Conservation (phyloP, 1,140 invertebrate species). For the Reticulitermes speratus region DNA sequence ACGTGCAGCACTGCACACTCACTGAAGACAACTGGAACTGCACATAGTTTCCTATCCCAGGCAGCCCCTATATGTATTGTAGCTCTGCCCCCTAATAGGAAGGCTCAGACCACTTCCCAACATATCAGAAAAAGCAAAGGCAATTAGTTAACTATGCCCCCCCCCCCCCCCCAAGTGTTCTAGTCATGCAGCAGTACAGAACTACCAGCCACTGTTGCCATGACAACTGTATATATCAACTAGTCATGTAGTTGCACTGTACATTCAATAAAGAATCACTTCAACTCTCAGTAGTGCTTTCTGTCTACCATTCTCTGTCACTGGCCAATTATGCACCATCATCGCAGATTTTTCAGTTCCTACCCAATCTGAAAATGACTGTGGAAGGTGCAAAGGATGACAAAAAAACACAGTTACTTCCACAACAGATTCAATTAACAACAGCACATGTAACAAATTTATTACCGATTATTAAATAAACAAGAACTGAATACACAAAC, state of each 20-base stretch:
- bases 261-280: background rate
- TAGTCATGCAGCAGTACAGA: background rate
- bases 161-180: background rate
- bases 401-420: too few species aligned
- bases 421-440: too few species aligned
- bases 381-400: too few species aligned
- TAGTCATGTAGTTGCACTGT: background rate
- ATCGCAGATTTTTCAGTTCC: too few species aligned
- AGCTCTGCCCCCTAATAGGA: slow-evolving; percentile 21
- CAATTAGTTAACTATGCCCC: background rate
- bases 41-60: slow-evolving; percentile 25
- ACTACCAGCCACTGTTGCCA: background rate
- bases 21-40: slow-evolving; percentile 25
- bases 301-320: too few species aligned
- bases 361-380: too few species aligned
- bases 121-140: too few species aligned
- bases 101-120: background rate
- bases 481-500: too few species aligned
- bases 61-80: slow-evolving; percentile 33
- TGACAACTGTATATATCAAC: background rate
- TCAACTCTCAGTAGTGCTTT: too few species aligned
- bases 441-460: too few species aligned
- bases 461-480: too few species aligned
- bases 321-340: too few species aligned
- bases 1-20: slow-evolving; percentile 14